A percentile compares a stretch with the other conserved stretches of the same genome.
These are phyloP conservation scores for Cnemophilus loriae DNA, from an alignment of 2,113 vertebrate species.

Conservation along the genomic window DNA sequence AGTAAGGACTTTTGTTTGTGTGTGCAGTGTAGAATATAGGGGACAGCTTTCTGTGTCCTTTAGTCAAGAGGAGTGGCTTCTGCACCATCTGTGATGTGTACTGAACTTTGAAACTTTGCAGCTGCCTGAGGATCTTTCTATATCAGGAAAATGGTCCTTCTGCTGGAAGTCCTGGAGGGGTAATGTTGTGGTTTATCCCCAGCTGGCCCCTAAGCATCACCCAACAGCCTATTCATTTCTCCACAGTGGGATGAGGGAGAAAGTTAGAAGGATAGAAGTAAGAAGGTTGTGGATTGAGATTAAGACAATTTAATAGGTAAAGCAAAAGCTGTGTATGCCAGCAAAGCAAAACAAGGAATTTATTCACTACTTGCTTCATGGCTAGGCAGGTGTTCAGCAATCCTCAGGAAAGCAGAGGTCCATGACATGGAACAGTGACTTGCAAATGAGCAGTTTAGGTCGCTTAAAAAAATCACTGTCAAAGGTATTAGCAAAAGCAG, in stretches of 20 bases:
- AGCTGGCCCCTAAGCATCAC: background rate
- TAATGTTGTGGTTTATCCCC: background rate
- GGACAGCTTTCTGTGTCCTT: background rate
- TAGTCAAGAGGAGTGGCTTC: background rate
- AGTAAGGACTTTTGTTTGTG: background rate
- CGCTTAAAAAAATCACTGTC: background rate
- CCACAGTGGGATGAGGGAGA: background rate
- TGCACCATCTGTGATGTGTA: background rate
- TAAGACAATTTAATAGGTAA: background rate
- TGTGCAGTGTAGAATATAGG: background rate
- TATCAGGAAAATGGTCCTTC: background rate
- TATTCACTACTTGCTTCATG: background rate
- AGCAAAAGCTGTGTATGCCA: background rate
- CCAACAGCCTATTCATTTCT: background rate
- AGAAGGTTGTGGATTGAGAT: background rate
- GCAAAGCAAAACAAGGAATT: background rate
- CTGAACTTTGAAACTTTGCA: background rate
- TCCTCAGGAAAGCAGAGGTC: background rate
- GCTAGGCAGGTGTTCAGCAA: background rate
- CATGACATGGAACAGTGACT: background rate
- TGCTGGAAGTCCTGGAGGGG: background rate
- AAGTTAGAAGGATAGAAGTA: background rate
- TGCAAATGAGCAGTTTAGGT: background rate
- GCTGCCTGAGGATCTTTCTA: background rate
- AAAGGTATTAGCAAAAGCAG: background rate